These are phyloP conservation scores for Camelus bactrianus DNA, from an alignment of 2,113 vertebrate species.

Conservation along the genomic window DNA sequence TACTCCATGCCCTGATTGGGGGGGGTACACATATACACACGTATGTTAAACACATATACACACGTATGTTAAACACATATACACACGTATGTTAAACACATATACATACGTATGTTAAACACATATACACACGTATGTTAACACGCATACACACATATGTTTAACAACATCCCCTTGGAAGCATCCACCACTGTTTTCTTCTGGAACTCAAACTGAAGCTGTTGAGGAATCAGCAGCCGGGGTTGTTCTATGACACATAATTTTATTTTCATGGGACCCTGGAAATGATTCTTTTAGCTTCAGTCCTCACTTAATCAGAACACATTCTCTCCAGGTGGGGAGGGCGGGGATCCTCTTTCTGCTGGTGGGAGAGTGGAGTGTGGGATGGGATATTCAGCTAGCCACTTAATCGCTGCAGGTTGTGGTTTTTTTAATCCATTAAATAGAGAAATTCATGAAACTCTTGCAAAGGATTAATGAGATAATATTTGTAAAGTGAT, in stretches of 20 bases:
- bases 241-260: rapidly evolving
- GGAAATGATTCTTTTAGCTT: rapidly evolving
- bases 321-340: background rate
- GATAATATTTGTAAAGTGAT: conserved; percentile 63
- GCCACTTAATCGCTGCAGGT: background rate
- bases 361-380: rapidly evolving
- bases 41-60: too few species aligned
- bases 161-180: background rate
- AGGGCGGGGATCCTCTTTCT: rapidly evolving
- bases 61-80: too few species aligned
- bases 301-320: rapidly evolving
- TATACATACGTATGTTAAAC: too few species aligned
- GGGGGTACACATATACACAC: too few species aligned
- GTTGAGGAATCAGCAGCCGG: rapidly evolving
- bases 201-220: rapidly evolving
- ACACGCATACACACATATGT: too few species aligned
- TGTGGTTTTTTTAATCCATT: conserved; percentile 56
- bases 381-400: rapidly evolving
- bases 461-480: conserved; percentile 65
- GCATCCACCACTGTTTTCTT: rapidly evolving
- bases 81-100: too few species aligned
- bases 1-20: background rate
- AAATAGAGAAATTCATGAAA: background rate
- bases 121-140: too few species aligned
- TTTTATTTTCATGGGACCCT: background rate